These are phyloP conservation scores for Dichetophora obliterata DNA, from an alignment of 2,888 invertebrate genomes.

Conservation along the genomic window DNA sequence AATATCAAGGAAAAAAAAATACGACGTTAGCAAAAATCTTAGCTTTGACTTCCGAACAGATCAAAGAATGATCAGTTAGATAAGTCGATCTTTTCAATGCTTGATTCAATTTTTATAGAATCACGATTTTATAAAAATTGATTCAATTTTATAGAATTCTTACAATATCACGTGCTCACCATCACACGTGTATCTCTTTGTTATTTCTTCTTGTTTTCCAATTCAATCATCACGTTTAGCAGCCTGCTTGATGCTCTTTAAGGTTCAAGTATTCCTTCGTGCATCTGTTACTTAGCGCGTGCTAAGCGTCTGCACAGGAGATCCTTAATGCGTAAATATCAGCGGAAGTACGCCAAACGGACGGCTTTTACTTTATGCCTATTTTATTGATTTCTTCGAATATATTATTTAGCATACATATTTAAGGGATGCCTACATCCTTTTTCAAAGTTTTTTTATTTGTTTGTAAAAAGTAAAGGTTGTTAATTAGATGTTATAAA, in stretches of 20 bases:
- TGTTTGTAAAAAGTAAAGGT: not conserved
- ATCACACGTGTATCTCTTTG: not conserved
- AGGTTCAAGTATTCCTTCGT: not conserved
- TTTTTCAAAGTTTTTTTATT: not conserved
- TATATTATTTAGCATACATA: not conserved
- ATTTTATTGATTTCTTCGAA: too few species aligned
- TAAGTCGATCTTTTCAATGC: too few species aligned
- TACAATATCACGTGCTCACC: not conserved
- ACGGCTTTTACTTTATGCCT: too few species aligned
- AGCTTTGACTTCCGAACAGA: too few species aligned
- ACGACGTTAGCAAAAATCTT: too few species aligned
- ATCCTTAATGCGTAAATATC: not conserved
- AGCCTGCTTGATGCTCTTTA: too few species aligned
- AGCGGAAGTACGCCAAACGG: not conserved
- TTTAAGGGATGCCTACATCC: not conserved
- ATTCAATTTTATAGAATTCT: too few species aligned
- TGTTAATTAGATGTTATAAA: not conserved
- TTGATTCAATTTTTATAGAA: not conserved
- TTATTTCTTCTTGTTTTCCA: not conserved
- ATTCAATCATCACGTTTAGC: too few species aligned
- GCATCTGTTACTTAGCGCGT: slow-evolving; percentile 5
- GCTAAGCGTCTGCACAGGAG: not conserved
- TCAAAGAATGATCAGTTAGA: too few species aligned
- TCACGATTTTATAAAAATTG: too few species aligned
- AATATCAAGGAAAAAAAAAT: not conserved